Evolutionary conservation across 2,888 invertebrate genomes (phyloP).

Genomic region (Hymenopus coronatus): DNA sequence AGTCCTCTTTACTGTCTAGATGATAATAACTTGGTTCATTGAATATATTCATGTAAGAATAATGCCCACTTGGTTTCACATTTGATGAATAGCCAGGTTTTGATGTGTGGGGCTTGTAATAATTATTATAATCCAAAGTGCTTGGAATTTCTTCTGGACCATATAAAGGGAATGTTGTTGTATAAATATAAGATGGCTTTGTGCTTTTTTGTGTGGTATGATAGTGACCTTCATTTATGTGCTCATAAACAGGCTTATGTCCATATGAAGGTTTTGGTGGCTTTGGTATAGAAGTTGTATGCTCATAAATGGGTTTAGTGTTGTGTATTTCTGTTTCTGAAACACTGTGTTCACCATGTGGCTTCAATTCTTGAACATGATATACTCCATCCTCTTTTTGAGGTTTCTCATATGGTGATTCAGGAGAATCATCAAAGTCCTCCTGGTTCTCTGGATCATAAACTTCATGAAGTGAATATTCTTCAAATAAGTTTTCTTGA

Average conservation of each 20-base stretch:
- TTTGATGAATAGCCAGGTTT: not conserved
- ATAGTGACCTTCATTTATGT: not conserved
- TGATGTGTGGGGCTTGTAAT: not conserved
- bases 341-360: not conserved
- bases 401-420: not conserved
- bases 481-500: not conserved
- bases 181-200: not conserved
- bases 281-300: not conserved
- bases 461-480: not conserved
- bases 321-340: not conserved
- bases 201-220: not conserved
- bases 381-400: not conserved
- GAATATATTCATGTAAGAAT: slow-evolving; percentile 10
- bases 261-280: not conserved
- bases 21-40: slow-evolving; percentile 22
- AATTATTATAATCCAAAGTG: slow-evolving; percentile 5
- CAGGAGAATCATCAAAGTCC: not conserved
- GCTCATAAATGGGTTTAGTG: not conserved
- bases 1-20: not conserved
- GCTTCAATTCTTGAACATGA: too few relatives aligned
- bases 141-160: not conserved
- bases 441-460: not conserved
- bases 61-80: not conserved
- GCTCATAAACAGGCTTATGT: too few relatives aligned
- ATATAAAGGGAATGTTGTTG: not conserved